phyloP scores from a whole-genome alignment of 2,888 invertebrate genomes.

The Acronicta leporina region DNA sequence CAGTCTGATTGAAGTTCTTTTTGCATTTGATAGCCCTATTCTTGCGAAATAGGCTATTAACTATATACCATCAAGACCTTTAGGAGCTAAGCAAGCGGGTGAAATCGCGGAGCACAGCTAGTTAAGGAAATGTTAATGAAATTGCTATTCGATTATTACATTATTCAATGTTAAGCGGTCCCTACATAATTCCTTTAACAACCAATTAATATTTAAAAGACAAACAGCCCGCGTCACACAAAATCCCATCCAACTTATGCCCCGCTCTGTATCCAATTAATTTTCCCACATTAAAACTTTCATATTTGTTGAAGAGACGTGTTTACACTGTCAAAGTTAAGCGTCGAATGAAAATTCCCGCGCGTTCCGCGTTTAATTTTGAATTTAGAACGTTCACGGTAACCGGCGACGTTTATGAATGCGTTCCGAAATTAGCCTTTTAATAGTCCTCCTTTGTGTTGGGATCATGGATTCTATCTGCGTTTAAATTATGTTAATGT shows the following conservation, averaged over 20 bases:
- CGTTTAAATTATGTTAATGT: constrained; percentile 49
- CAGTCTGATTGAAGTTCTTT: too few species aligned
- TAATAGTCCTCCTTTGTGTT: constrained; percentile 61
- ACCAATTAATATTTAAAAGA: constrained; percentile 43
- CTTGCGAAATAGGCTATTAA: too few species aligned
- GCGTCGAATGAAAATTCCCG: constrained; percentile 53
- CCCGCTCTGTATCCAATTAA: constrained; percentile 49
- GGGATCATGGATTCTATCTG: constrained; percentile 44
- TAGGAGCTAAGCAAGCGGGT: too few species aligned
- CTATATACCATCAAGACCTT: too few species aligned
- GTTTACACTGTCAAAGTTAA: constrained; percentile 56
- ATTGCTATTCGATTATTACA: constrained; percentile 1
- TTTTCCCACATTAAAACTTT: constrained; percentile 58
- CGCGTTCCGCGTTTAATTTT: constrained; percentile 58
- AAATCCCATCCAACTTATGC: constrained; percentile 38
- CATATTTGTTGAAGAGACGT: constrained; percentile 57
- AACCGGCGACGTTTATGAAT: constrained; percentile 62
- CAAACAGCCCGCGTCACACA: constrained; percentile 40
- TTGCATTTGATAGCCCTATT: too few species aligned
- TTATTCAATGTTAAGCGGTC: constrained; percentile 19
- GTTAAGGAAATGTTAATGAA: not conserved
- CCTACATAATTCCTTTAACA: constrained; percentile 31
- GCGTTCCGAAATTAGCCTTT: constrained; percentile 69
- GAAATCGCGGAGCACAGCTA: too few species aligned
- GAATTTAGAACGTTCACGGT: constrained; percentile 61